Evolutionary conservation across 2,797 vertebrate species (phyloP).

Genomic region (Sebastolobus alascanus): DNA sequence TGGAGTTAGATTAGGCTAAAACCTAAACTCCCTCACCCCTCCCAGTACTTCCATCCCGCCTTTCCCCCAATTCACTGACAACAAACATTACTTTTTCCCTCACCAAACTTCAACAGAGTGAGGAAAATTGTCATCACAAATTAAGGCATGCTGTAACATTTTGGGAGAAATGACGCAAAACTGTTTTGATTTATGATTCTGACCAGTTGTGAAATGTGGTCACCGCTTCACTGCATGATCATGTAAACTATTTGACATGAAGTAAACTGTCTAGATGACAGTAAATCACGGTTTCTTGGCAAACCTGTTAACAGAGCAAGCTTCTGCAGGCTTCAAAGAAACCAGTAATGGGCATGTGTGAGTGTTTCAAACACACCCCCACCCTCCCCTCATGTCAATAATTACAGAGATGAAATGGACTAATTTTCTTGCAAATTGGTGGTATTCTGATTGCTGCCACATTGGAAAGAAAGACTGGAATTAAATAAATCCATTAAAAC

Average conservation of each 20-base stretch:
- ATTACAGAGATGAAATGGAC: constrained; percentile 72
- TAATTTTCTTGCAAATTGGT: constrained; percentile 69
- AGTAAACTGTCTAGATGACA: constrained; percentile 38
- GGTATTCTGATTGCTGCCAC: constrained; percentile 64
- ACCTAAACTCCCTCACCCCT: constrained; percentile 55
- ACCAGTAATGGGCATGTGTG: constrained; percentile 48
- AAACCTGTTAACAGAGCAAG: constrained; percentile 66
- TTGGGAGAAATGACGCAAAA: constrained; percentile 4
- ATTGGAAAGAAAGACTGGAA: constrained; percentile 48
- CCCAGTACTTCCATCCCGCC: constrained; percentile 22
- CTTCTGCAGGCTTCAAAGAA: constrained; percentile 66
- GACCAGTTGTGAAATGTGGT: constrained; percentile 23
- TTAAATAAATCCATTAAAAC: constrained; percentile 69
- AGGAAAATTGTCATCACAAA: constrained; percentile 23
- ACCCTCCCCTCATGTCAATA: constrained; percentile 69
- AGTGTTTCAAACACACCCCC: constrained; percentile 52
- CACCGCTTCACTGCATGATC: constrained; percentile 8
- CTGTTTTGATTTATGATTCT: not conserved
- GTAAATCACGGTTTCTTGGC: constrained; percentile 60
- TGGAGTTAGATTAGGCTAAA: constrained; percentile 79
- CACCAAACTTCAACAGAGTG: constrained; percentile 14
- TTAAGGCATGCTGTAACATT: constrained; percentile 5
- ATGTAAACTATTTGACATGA: constrained; percentile 43
- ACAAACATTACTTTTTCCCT: constrained; percentile 32
- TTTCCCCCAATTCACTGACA: constrained; percentile 18